phyloP scores from a whole-genome alignment of 2,797 vertebrate genomes.

The Florisuga fusca region DNA sequence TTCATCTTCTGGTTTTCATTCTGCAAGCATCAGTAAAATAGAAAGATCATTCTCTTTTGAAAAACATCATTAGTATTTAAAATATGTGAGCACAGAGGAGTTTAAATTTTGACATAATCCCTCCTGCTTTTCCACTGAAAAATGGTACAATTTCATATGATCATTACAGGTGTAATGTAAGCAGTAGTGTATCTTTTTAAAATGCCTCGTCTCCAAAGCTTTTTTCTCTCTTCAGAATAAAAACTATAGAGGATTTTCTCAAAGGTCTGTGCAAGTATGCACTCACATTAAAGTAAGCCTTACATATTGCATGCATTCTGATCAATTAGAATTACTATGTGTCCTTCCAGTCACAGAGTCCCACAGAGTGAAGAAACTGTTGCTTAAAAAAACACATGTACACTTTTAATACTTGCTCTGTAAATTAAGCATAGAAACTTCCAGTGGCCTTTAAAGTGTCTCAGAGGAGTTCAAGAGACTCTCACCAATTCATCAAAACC shows the following conservation, averaged over 20 bases:
- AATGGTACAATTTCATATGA: neutral
- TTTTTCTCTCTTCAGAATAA: neutral
- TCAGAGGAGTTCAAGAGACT: neutral
- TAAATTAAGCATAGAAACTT: conserved; percentile 41
- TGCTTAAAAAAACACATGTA: conserved; percentile 37
- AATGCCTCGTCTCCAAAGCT: neutral
- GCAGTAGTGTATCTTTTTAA: neutral
- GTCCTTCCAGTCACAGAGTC: neutral
- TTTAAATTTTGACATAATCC: neutral
- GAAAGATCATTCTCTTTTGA: neutral
- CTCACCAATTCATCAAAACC: conserved; percentile 32
- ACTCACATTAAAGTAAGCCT: neutral
- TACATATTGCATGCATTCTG: neutral
- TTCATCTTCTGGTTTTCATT: neutral
- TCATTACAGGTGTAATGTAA: neutral
- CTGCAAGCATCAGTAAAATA: neutral
- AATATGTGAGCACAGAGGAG: neutral
- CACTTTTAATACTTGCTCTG: conserved; percentile 28
- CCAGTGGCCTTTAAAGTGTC: neutral
- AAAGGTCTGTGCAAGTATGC: neutral
- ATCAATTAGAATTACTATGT: neutral
- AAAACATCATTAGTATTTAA: neutral
- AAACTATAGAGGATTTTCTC: neutral
- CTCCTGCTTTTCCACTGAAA: neutral
- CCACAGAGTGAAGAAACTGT: conserved; percentile 24